Percentiles rank a stretch among this genome's conserved stretches.
Conservation (phyloP, 2,888 invertebrate species). For the Noctuana brunneofusca region DNA sequence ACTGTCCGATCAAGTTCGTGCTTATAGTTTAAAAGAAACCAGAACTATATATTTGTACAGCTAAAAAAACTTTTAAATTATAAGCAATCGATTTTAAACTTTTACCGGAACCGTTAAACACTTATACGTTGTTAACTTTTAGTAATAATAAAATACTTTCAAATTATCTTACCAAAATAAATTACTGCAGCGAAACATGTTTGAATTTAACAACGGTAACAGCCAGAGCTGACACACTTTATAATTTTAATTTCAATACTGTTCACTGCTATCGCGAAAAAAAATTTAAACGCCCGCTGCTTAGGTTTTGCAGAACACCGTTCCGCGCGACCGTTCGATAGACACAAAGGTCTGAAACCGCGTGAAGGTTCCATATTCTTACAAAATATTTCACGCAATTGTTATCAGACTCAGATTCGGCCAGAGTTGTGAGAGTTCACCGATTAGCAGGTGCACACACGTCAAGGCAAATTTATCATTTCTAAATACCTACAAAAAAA, state of each 20-base stretch:
- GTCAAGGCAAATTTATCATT: conserved; percentile 1
- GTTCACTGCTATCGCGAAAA: conserved; percentile 13
- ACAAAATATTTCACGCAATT: conserved; percentile 34
- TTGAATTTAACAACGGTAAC: background rate
- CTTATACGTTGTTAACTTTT: background rate
- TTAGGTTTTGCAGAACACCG: conserved; percentile 47
- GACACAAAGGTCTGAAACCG: conserved; percentile 56
- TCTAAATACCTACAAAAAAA: background rate
- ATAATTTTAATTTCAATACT: conserved; percentile 7
- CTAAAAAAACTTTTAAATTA: too few relatives aligned
- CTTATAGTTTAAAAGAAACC: too few relatives aligned
- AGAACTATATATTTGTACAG: too few relatives aligned
- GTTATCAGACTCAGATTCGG: conserved; percentile 21
- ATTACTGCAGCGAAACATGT: background rate
- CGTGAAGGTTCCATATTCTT: conserved; percentile 37
- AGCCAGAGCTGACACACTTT: background rate
- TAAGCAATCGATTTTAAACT: background rate
- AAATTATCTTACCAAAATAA: conserved; percentile 11
- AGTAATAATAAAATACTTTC: background rate
- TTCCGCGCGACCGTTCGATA: conserved; percentile 52
- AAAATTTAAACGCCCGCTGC: conserved; percentile 24
- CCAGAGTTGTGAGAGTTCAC: conserved; percentile 8
- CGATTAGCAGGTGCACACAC: conserved; percentile 15
- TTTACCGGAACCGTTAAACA: background rate
- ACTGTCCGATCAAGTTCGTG: too few relatives aligned